phyloP scores from a whole-genome alignment of 2,113 vertebrate species.

The Paratilapia polleni region DNA sequence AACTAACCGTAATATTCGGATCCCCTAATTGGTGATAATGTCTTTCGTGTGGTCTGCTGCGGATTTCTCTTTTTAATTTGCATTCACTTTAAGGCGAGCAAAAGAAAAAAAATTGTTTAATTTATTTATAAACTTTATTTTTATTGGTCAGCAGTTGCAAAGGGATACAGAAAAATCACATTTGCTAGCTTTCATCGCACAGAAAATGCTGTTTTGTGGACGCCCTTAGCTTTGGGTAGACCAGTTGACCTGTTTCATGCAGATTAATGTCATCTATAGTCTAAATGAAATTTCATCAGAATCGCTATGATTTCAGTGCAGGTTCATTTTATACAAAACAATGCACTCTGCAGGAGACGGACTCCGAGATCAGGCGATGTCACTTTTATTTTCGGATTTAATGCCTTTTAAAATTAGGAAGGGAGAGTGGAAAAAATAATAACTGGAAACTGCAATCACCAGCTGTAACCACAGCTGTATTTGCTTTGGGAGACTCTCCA shows the following conservation, averaged over 20 bases:
- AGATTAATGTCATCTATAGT: constrained; percentile 13
- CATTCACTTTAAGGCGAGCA: background rate
- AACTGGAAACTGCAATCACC: background rate
- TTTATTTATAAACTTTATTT: background rate
- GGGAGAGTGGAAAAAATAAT: background rate
- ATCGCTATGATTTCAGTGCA: background rate
- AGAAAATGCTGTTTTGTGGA: background rate
- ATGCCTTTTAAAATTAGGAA: background rate
- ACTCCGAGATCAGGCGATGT: background rate
- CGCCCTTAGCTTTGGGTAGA: background rate
- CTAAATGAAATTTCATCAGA: background rate
- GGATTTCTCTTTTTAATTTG: background rate
- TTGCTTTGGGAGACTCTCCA: constrained; percentile 1
- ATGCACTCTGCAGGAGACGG: background rate
- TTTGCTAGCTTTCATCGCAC: background rate
- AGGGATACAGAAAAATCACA: background rate
- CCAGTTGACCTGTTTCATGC: background rate
- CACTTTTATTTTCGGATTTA: background rate
- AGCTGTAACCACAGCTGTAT: constrained; percentile 1
- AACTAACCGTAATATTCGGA: fast-evolving
- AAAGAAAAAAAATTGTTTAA: background rate
- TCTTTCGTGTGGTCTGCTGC: background rate
- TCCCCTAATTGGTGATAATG: no score
- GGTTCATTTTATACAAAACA: background rate
- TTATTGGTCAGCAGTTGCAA: background rate